Conservation (phyloP, 1,140 invertebrate species). For the Listronotus bonariensis region DNA sequence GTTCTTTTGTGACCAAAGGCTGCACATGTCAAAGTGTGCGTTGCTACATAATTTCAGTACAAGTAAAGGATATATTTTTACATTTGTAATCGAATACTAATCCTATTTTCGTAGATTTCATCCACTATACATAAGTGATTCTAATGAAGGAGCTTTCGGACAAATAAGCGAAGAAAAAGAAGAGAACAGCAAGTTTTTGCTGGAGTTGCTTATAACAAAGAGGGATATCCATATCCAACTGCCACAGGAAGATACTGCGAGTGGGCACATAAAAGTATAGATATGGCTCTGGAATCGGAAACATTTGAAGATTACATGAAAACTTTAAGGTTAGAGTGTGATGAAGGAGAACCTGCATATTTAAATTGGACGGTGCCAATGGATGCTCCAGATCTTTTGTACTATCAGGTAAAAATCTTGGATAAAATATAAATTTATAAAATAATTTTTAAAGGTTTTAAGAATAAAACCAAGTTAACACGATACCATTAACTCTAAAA, state of each 20-base stretch:
- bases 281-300: conserved; percentile 66
- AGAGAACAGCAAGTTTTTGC: conserved; percentile 69
- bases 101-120: conserved; percentile 69
- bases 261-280: conserved; percentile 74
- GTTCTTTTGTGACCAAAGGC: too few relatives aligned
- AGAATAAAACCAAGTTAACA: too few relatives aligned
- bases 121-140: conserved; percentile 92
- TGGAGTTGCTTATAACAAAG: conserved; percentile 74
- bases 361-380: conserved; percentile 82
- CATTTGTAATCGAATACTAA: too few relatives aligned
- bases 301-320: conserved; percentile 78
- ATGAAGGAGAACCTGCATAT: conserved; percentile 70
- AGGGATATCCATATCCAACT: conserved; percentile 78
- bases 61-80: too few relatives aligned
- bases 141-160: conserved; percentile 79
- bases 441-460: too few relatives aligned
- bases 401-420: conserved; percentile 82
- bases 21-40: too few relatives aligned
- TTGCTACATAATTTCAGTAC: too few relatives aligned
- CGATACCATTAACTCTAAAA: too few relatives aligned
- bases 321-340: conserved; percentile 76
- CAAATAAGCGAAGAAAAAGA: conserved; percentile 74
- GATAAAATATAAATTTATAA: too few relatives aligned
- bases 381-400: conserved; percentile 79
- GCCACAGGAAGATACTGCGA: conserved; percentile 77